These are phyloP conservation scores for Hiodon alosoides DNA, from an alignment of 2,113 vertebrate species.

Conservation along the genomic window DNA sequence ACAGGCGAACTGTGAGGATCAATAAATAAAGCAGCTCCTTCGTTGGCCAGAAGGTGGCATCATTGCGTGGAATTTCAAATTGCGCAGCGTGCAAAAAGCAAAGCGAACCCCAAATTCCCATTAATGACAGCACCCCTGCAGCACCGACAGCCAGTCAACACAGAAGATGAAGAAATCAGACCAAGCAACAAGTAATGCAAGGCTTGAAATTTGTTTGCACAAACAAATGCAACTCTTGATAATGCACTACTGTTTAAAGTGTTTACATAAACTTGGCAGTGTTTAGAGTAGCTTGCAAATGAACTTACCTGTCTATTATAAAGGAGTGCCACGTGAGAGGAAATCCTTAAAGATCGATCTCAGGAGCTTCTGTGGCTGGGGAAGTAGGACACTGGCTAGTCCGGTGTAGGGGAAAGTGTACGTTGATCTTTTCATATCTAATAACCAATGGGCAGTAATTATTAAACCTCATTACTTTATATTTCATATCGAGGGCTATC, in stretches of 20 bases:
- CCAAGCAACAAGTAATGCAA: conserved; percentile 46
- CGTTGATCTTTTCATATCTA: conserved; percentile 34
- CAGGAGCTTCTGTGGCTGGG: conserved; percentile 55
- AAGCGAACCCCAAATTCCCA: not conserved
- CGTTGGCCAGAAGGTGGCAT: conserved; percentile 56
- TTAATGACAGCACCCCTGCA: not conserved
- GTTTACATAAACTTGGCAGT: not conserved
- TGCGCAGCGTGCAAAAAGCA: conserved; percentile 37
- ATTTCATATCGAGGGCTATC: not conserved
- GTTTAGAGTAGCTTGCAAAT: conserved; percentile 39
- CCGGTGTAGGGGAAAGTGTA: conserved; percentile 36
- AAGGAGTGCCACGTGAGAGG: conserved; percentile 52
- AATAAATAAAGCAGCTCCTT: conserved; percentile 35
- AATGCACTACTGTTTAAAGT: no score
- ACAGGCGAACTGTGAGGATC: not conserved
- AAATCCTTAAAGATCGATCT: conserved; percentile 60
- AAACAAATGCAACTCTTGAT: conserved; percentile 18
- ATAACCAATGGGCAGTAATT: conserved; percentile 23
- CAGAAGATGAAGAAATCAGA: conserved; percentile 37
- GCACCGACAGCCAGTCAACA: conserved; percentile 9
- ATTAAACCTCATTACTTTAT: not conserved
- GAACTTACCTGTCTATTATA: conserved; percentile 66
- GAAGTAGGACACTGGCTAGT: conserved; percentile 53
- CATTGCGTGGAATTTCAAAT: conserved; percentile 16
- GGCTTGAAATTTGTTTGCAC: conserved; percentile 24